Percentiles rank a stretch among this genome's conserved stretches.
phyloP scores from a whole-genome alignment of 2,888 invertebrate genomes.

The Perdita meconis region DNA sequence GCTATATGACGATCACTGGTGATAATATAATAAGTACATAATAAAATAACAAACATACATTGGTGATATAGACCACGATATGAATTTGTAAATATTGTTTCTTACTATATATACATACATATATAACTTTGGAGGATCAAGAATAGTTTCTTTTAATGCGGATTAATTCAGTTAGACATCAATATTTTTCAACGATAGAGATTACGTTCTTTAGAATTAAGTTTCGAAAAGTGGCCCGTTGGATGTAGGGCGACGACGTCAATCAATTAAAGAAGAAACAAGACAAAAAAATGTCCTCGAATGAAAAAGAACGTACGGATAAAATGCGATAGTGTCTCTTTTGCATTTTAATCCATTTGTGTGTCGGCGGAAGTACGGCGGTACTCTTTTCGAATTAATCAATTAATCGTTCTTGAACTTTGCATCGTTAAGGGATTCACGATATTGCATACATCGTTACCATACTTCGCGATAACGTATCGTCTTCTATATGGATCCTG shows the following conservation, averaged over 20 bases:
- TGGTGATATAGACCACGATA: constrained; percentile 64
- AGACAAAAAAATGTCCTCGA: background rate
- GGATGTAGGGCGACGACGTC: background rate
- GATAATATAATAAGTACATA: constrained; percentile 47
- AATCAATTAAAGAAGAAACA: background rate
- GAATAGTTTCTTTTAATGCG: constrained; percentile 49
- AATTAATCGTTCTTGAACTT: background rate
- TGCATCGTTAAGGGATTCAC: background rate
- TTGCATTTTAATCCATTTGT: background rate
- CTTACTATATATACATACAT: constrained; percentile 59
- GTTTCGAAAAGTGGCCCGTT: constrained; percentile 6
- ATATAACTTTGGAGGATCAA: constrained; percentile 37
- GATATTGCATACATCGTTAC: constrained; percentile 17
- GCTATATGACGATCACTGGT: constrained; percentile 47
- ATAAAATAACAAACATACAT: constrained; percentile 54
- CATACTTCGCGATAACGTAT: constrained; percentile 9
- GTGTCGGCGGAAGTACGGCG: background rate
- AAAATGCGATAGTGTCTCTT: background rate
- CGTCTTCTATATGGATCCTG: constrained; percentile 13
- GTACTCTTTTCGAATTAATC: background rate
- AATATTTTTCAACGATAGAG: constrained; percentile 27
- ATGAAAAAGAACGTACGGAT: background rate
- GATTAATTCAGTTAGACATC: constrained; percentile 21
- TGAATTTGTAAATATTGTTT: constrained; percentile 77
- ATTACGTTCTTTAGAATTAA: constrained; percentile 56